Evolutionary conservation across 2,113 vertebrate genomes (phyloP), one percentile per base, ranked within the genome.

Genomic region (Athene noctua): DNA sequence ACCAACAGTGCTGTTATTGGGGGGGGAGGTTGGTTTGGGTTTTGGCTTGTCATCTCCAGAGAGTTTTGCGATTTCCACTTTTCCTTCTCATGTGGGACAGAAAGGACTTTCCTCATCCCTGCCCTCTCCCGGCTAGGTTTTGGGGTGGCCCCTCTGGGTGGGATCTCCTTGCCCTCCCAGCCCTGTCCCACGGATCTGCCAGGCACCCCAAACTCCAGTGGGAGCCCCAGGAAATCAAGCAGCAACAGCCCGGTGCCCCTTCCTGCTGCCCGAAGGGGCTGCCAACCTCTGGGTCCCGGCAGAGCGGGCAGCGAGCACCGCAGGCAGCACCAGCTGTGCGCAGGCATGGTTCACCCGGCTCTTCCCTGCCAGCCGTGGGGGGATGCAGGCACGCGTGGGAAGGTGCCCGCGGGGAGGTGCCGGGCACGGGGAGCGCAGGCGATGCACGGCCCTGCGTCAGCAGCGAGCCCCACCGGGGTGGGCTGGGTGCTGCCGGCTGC

Each of bases 401-500:
- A 11, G 27, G 36, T 75, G 68, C 68, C 46, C 2, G 2, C 5
- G 2, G 52, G 54, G 42, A 27, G 63, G 18, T 54, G 82, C 22
- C 0, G 19, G 58, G 75, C 52, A 55, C 0, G 0, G 66, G 78
- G 42, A 13, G 3, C 1, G 2, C 0, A 1, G 55, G n/a, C 2
- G 6, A 46, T 14, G 81, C 5, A 1, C 1, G 2, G 58, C 26
- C 8, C 5, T 47, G 61, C 10, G 7, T 55, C 78, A 54, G 29
- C 15, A 1, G 42, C 1, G 6, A 57, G 44, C 44, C 58, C 54
- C 44, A 6, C 27, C 3, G 3, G 18, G 52, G 47, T 5, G 34
- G 68, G 73, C 74, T 26, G 61, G 55, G 88, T 32, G 88, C 88
- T 49, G 65, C 58, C 6, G 23, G 78, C 92, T 70, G 82, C 58